A percentile compares a stretch with the other conserved stretches of the same genome.
Conservation (phyloP, 2,888 invertebrate species). For the Colletes collaris region DNA sequence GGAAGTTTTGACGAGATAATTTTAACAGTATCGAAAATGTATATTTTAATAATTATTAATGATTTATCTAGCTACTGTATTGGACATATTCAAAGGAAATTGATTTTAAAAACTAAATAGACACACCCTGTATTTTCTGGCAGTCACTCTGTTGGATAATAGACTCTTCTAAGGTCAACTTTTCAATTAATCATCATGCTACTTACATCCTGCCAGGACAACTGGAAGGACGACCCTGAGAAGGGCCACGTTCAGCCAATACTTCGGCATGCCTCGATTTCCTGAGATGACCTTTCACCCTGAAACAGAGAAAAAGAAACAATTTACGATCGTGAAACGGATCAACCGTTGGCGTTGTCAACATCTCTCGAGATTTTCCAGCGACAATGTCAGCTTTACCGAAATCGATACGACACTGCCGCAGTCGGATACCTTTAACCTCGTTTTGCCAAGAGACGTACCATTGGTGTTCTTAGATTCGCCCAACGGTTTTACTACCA, state of each 20-base stretch:
- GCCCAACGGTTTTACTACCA: conserved; percentile 24
- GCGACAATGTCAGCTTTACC: conserved; percentile 39
- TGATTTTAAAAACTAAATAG: too few species aligned
- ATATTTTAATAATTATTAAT: too few species aligned
- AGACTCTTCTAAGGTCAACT: too few species aligned
- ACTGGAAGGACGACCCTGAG: conserved; percentile 84
- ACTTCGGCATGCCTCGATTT: conserved; percentile 82
- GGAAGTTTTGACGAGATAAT: too few species aligned
- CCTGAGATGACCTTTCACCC: conserved; percentile 65
- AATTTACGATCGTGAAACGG: conserved; percentile 11
- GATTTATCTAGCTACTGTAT: too few species aligned
- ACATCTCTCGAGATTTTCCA: conserved; percentile 51
- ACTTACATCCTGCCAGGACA: conserved; percentile 85
- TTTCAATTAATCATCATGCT: too few species aligned
- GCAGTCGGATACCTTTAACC: conserved; percentile 67
- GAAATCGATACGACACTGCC: conserved; percentile 61
- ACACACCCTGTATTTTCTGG: too few species aligned
- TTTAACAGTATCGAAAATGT: too few species aligned
- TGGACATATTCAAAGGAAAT: too few species aligned
- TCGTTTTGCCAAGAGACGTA: conserved; percentile 45
- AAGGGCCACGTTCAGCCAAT: conserved; percentile 83
- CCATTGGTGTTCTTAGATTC: conserved; percentile 14
- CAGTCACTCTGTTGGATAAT: too few species aligned
- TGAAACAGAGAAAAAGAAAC: conserved; percentile 62
- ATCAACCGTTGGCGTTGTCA: conserved; percentile 22